Percentiles rank a stretch among this genome's conserved stretches.
These are phyloP conservation scores for Pantherophis vulpinus DNA, from an alignment of 2,797 vertebrate species.

Conservation along the genomic window DNA sequence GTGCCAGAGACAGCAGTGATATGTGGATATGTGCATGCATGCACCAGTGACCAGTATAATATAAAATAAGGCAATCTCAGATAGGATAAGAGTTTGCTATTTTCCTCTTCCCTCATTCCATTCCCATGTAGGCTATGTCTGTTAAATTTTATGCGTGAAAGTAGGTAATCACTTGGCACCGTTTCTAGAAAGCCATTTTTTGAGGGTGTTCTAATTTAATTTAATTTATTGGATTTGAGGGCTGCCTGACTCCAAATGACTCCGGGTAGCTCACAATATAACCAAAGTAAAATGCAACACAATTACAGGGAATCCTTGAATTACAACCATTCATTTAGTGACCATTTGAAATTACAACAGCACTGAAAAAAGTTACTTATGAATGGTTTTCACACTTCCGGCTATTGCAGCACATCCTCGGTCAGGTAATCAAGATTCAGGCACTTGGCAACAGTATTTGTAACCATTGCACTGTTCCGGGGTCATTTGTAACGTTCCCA, in stretches of 20 bases:
- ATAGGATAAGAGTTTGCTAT: not conserved
- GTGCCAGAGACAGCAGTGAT: not conserved
- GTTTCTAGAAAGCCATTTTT: not conserved
- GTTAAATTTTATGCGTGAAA: not conserved
- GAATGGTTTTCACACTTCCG: too few species aligned
- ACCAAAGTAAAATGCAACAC: not conserved
- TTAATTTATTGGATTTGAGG: not conserved
- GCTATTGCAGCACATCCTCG: too few species aligned
- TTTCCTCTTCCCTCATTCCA: not conserved
- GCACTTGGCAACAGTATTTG: not conserved
- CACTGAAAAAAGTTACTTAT: not conserved
- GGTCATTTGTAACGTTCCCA: not conserved
- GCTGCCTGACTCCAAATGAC: not conserved
- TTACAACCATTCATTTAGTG: not conserved
- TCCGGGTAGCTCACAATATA: not conserved
- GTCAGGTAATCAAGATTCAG: not conserved
- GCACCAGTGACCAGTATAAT: not conserved
- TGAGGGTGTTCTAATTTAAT: not conserved
- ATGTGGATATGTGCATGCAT: not conserved
- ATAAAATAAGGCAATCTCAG: not conserved
- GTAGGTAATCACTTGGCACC: not conserved
- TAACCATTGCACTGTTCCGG: not conserved
- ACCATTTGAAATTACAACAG: not conserved
- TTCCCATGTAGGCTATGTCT: not conserved
- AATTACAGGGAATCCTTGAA: not conserved